phyloP scores from a whole-genome alignment of 2,797 vertebrate species.

The Micrastur ruficollis region DNA sequence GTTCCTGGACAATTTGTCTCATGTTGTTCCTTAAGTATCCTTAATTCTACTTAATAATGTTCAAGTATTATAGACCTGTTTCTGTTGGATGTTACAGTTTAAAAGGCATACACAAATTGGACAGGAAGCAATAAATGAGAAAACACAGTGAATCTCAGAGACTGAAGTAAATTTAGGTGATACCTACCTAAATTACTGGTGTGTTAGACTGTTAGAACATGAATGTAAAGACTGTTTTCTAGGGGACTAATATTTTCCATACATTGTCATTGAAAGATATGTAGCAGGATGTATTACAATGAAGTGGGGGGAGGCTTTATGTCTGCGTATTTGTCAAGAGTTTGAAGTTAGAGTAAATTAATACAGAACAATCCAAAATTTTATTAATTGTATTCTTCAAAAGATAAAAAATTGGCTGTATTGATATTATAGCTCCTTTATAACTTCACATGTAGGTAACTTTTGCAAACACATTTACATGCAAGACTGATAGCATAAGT shows the following conservation, averaged over 20 bases:
- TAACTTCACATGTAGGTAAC: not conserved
- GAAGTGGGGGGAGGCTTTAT: not conserved
- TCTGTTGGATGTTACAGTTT: not conserved
- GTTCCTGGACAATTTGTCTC: not conserved
- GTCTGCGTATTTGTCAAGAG: not conserved
- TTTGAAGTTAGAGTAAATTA: slow-evolving; percentile 10
- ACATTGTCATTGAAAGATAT: not conserved
- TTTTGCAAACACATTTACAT: not conserved
- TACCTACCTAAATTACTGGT: not conserved
- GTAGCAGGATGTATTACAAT: not conserved
- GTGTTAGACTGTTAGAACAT: not conserved
- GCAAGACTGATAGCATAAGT: not conserved
- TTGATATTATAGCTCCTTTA: not conserved
- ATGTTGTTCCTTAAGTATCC: not conserved
- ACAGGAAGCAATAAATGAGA: not conserved
- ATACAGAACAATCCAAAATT: not conserved
- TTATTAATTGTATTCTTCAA: not conserved
- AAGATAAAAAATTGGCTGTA: not conserved
- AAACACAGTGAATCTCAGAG: not conserved
- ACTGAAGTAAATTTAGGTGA: not conserved
- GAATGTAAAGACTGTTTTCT: not conserved
- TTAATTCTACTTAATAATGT: not conserved
- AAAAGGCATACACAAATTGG: not conserved
- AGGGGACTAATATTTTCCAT: not conserved
- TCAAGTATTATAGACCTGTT: not conserved